A percentile compares a stretch with the other conserved stretches of the same genome.
phyloP scores from a whole-genome alignment of 2,888 invertebrate genomes.

The Lasioglossum zephyrum region DNA sequence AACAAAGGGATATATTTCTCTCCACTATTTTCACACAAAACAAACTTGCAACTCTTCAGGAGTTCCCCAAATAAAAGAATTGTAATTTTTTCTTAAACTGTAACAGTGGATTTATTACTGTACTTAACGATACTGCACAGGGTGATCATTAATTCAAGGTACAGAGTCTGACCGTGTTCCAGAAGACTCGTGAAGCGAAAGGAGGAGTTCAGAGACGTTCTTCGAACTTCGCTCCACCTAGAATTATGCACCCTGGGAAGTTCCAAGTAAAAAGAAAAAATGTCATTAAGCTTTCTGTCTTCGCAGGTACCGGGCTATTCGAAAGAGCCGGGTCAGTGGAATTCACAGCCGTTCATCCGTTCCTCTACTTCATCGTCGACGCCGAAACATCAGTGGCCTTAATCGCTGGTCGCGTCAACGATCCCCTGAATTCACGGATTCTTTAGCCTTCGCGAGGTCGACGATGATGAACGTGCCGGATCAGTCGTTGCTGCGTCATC shows the following conservation, averaged over 20 bases:
- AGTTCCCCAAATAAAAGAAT: background rate
- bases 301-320: constrained; percentile 83
- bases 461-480: background rate
- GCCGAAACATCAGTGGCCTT: constrained; percentile 91
- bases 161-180: background rate
- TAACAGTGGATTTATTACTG: background rate
- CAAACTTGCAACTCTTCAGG: background rate
- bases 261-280: background rate
- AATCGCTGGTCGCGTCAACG: constrained; percentile 93
- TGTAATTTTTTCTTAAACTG: background rate
- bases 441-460: constrained; percentile 77
- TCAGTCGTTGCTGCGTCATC: background rate
- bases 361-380: constrained; percentile 94
- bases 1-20: too few species aligned
- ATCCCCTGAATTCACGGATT: constrained; percentile 93
- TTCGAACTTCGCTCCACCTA: background rate
- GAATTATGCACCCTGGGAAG: background rate
- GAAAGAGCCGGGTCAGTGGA: constrained; percentile 86
- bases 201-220: background rate
- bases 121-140: background rate
- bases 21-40: background rate
- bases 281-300: constrained; percentile 5
- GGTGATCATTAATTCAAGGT: background rate
- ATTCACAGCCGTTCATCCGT: constrained; percentile 93
- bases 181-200: background rate